phyloP scores from a whole-genome alignment of 2,888 invertebrate genomes.

The Acronicta psi region DNA sequence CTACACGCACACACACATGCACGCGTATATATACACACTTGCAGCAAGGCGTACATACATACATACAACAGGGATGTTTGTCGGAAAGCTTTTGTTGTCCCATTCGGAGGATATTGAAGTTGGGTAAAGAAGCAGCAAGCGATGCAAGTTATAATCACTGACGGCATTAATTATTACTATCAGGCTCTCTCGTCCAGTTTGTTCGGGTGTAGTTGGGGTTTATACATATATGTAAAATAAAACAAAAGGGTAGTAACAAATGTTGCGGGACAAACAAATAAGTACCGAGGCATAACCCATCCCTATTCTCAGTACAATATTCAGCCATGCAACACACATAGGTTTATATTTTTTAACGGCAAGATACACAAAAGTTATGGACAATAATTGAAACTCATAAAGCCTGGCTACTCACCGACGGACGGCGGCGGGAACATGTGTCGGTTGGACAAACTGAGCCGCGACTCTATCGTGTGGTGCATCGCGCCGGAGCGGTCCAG shows the following conservation, averaged over 20 bases:
- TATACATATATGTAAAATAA: no score
- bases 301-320: not conserved
- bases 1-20: constrained; percentile 60
- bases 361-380: not conserved
- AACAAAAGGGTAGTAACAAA: no score
- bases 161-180: not conserved
- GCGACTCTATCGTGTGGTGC: constrained; percentile 75
- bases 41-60: no score
- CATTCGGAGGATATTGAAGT: not conserved
- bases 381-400: no score
- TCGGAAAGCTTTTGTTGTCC: constrained; percentile 15
- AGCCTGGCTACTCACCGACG: constrained; percentile 76
- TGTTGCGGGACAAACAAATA: no score
- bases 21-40: constrained; percentile 31
- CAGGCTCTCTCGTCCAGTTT: not conserved
- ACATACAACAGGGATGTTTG: constrained; percentile 30
- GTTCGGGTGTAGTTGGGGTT: no score
- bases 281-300: no score
- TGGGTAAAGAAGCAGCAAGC: constrained; percentile 12
- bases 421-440: constrained; percentile 75
- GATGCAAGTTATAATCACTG: not conserved
- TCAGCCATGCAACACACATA: not conserved
- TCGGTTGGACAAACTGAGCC: constrained; percentile 64
- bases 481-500: constrained; percentile 78
- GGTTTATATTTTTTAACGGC: not conserved